phyloP scores from a whole-genome alignment of 2,113 vertebrate species.

The Callospermophilus lateralis region DNA sequence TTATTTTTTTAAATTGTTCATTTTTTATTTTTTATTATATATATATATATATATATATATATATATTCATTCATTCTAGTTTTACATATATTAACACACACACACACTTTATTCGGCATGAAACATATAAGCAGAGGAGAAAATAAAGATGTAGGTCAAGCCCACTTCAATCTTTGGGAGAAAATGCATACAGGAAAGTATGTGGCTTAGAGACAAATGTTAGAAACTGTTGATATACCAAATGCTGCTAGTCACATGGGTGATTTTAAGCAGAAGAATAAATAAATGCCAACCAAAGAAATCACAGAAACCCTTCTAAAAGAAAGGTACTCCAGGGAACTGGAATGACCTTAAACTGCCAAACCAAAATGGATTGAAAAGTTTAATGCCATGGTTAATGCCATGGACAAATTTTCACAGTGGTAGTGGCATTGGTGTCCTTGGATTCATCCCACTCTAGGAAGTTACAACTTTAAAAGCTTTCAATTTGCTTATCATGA shows the following conservation, averaged over 20 bases:
- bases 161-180: constrained; percentile 75
- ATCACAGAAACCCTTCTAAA: constrained; percentile 68
- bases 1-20: not conserved
- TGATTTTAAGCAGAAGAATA: constrained; percentile 71
- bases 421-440: constrained; percentile 73
- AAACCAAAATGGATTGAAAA: not conserved
- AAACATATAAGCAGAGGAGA: constrained; percentile 69
- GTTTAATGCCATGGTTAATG: constrained; percentile 79
- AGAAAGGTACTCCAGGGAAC: constrained; percentile 49
- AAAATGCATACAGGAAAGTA: constrained; percentile 15
- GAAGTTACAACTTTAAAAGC: constrained; percentile 78
- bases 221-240: constrained; percentile 64
- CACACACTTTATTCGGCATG: constrained; percentile 11
- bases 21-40: not conserved
- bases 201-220: constrained; percentile 48
- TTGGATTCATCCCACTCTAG: constrained; percentile 59
- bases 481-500: constrained; percentile 81
- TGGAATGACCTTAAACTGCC: constrained; percentile 73
- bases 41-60: not conserved
- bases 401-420: not conserved
- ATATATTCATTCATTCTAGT: too few species aligned
- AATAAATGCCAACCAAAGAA: constrained; percentile 76
- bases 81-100: too few species aligned
- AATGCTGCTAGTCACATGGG: not conserved
- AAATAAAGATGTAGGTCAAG: constrained; percentile 75